These are phyloP conservation scores for Meghimatium bilineatum DNA, from an alignment of 2,888 invertebrate genomes.

Conservation along the genomic window DNA sequence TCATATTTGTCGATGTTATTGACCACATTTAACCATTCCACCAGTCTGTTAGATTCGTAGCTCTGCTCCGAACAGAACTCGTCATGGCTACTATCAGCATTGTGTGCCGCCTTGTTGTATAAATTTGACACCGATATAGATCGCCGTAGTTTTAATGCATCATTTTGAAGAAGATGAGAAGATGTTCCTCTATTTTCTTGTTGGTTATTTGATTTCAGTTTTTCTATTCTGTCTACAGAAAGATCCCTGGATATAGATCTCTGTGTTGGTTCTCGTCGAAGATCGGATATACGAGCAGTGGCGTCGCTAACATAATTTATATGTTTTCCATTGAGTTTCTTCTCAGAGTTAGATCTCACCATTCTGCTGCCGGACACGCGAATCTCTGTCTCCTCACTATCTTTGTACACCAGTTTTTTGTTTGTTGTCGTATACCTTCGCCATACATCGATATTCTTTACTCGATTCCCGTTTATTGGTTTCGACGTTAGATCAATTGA, in stretches of 20 bases:
- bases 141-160: constrained; percentile 21
- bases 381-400: neutral
- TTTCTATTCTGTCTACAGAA: constrained; percentile 40
- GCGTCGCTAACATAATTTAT: neutral
- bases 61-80: constrained; percentile 29
- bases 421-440: neutral
- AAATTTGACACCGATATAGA: constrained; percentile 44
- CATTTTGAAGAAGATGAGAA: neutral
- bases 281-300: neutral
- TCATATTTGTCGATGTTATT: constrained; percentile 52
- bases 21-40: constrained; percentile 54
- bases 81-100: constrained; percentile 3
- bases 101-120: constrained; percentile 10
- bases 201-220: constrained; percentile 7
- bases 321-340: constrained; percentile 42
- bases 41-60: constrained; percentile 49
- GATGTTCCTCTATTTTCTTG: neutral
- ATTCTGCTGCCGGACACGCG: constrained; percentile 8
- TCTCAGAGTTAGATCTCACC: constrained; percentile 49
- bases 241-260: constrained; percentile 30
- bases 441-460: neutral
- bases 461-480: neutral
- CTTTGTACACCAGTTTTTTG: constrained; percentile 4
- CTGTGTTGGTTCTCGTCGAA: neutral
- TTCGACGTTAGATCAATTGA: neutral